phyloP scores from a whole-genome alignment of 2,797 vertebrate species.

The Adrianichthys oophorus region DNA sequence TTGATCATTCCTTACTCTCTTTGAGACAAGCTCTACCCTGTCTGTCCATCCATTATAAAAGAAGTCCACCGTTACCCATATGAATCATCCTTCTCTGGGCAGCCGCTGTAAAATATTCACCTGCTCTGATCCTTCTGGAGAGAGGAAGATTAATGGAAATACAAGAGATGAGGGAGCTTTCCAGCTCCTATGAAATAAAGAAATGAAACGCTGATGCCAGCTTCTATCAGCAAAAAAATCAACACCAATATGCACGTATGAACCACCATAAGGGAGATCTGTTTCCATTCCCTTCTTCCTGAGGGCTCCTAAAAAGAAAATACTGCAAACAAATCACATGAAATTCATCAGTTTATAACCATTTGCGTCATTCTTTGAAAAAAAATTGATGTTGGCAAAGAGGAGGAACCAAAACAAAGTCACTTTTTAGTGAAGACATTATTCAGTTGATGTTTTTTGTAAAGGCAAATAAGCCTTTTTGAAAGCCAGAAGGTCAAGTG shows the following conservation, averaged over 20 bases:
- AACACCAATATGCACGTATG: not conserved
- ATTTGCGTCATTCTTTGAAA: not conserved
- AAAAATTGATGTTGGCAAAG: conserved; percentile 10
- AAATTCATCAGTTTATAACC: not conserved
- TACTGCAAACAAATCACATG: conserved; percentile 2
- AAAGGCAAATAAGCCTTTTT: no score
- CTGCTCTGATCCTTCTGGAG: conserved; percentile 61
- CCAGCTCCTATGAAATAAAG: conserved; percentile 23
- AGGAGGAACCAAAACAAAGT: no score
- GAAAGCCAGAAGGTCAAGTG: no score
- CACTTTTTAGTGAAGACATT: no score
- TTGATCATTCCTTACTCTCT: conserved; percentile 62
- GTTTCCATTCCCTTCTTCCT: conserved; percentile 10
- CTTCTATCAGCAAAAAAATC: conserved; percentile 52
- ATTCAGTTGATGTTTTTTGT: no score
- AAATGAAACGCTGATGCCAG: conserved; percentile 53
- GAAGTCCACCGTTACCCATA: conserved; percentile 44
- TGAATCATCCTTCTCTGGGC: conserved; percentile 58
- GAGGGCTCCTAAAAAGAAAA: conserved; percentile 7
- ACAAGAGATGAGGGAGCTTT: conserved; percentile 50
- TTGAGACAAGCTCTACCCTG: conserved; percentile 57
- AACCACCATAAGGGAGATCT: conserved; percentile 11
- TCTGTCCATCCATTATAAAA: conserved; percentile 71
- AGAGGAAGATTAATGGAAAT: conserved; percentile 58
- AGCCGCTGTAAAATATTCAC: conserved; percentile 69